Conservation (phyloP, 2,797 vertebrate species). For the Taeniopygia guttata region DNA sequence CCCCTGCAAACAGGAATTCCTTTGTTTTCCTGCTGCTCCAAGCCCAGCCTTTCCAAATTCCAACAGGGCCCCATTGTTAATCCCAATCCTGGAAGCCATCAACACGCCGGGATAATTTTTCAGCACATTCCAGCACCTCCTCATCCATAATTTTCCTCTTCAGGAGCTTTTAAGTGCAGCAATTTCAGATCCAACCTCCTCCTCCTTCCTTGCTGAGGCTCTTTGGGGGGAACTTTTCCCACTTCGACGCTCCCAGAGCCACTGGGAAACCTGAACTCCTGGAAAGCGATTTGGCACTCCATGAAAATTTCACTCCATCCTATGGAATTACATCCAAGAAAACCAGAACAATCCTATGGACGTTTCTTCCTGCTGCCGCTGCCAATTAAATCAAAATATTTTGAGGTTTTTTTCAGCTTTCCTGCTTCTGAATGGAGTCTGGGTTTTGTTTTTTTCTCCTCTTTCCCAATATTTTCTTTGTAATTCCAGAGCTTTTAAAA, state of each 20-base stretch:
- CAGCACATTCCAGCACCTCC: background rate
- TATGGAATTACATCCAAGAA: background rate
- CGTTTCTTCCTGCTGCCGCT: background rate
- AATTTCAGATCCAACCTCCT: background rate
- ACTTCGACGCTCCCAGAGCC: background rate
- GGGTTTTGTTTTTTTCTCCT: background rate
- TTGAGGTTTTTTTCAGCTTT: background rate
- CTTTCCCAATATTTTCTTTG: background rate
- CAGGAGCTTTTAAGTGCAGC: background rate
- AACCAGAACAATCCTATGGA: background rate
- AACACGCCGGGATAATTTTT: background rate
- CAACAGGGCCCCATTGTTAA: background rate
- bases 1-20: background rate
- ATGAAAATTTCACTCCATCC: background rate
- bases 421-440: background rate
- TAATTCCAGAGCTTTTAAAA: background rate
- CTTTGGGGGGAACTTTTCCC: background rate
- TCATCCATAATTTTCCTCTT: background rate
- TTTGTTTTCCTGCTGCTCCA: background rate
- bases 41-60: background rate
- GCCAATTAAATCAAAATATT: background rate
- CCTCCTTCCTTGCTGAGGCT: background rate
- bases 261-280: slow-evolving; percentile 8
- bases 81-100: background rate
- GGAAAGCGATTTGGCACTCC: background rate